phyloP scores from a whole-genome alignment of 1,140 invertebrate species.

The Drosophila elegans region DNA sequence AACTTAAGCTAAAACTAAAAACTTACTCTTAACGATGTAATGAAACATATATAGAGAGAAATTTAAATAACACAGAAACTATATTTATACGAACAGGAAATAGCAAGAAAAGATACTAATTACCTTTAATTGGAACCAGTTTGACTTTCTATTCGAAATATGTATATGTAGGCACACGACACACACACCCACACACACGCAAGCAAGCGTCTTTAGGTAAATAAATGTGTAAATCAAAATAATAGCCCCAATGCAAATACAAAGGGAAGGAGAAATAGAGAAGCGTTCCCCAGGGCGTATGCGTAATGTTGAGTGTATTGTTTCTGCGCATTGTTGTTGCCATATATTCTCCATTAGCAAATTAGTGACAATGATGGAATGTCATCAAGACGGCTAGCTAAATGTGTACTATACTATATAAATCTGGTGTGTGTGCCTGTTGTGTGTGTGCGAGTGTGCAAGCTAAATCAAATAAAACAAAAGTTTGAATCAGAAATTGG shows the following conservation, averaged over 20 bases:
- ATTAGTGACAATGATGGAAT: conserved; percentile 38
- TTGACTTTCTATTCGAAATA: conserved; percentile 5
- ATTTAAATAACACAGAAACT: conserved; percentile 15
- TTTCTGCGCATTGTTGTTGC: conserved; percentile 29
- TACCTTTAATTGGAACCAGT: conserved; percentile 15
- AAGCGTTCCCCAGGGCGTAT: conserved; percentile 30
- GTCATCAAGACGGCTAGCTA: conserved; percentile 22
- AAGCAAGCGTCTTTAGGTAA: conserved; percentile 6
- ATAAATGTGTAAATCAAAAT: conserved; percentile 48
- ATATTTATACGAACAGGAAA: conserved; percentile 39
- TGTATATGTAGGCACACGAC: not conserved
- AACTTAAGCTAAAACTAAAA: conserved; percentile 39
- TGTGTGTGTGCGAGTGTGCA: conserved; percentile 19
- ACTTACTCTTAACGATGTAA: conserved; percentile 24
- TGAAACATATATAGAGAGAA: conserved; percentile 25
- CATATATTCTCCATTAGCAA: conserved; percentile 36
- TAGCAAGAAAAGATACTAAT: conserved; percentile 13
- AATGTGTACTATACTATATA: conserved; percentile 2
- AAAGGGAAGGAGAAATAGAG: not conserved
- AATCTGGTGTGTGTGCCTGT: conserved; percentile 9
- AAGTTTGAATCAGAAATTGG: conserved; percentile 68
- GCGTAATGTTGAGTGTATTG: conserved; percentile 20
- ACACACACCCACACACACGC: not conserved
- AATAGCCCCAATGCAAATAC: conserved; percentile 13
- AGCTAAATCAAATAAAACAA: conserved; percentile 60